Base-by-base conservation (phyloP, 2,888 invertebrate species). In the Epsilonema sp. region DNA sequence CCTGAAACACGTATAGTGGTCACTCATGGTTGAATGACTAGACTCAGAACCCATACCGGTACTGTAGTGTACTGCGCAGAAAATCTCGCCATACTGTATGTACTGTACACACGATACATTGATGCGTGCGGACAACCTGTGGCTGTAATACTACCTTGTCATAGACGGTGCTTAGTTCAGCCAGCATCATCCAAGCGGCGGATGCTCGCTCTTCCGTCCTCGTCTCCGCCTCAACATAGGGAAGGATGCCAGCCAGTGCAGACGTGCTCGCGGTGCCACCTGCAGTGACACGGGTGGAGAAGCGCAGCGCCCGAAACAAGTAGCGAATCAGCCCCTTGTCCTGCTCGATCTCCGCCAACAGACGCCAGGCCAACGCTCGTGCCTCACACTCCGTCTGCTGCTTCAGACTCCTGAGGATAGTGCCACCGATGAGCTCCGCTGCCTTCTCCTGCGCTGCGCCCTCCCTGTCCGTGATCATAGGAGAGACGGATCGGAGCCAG, bases 391-490 rank as follows among this genome's bases (percentile, higher is more conserved):
- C 16, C 19, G 3, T 26, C 26, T 3, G 2, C 24, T n/a, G 26
- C 19, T 21, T 21, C 22, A 51, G 26, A 16, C 3, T 8, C 5
- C 26, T 26, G 8, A 42, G 46, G 23, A 67, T 50, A 16, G 62
- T 49, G 20, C 60, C 58, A 44, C 66, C 62, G 26, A 65, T 37
- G 21, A 65, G 60, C 52, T 69, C 67, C 42, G 69, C 54, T 48
- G 69, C 69, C 54, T 68, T 70, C 47, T 70, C 70, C 49, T 70
- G 67, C 1, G 67, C 62, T 36, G 64, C 65, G 0, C 63, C 56
- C 56, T 76, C 76, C 26, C 72, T 61, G 56, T 76, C 76, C 51
- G 71, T 69, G 42, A 75, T 68, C 46, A 72, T 65, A 1, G 75
- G 74, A 4, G 76, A 56, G 3, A 74, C 72, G 16, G 65, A 64